phyloP scores from a whole-genome alignment of 2,113 vertebrate species.

The Colinus virginianus region DNA sequence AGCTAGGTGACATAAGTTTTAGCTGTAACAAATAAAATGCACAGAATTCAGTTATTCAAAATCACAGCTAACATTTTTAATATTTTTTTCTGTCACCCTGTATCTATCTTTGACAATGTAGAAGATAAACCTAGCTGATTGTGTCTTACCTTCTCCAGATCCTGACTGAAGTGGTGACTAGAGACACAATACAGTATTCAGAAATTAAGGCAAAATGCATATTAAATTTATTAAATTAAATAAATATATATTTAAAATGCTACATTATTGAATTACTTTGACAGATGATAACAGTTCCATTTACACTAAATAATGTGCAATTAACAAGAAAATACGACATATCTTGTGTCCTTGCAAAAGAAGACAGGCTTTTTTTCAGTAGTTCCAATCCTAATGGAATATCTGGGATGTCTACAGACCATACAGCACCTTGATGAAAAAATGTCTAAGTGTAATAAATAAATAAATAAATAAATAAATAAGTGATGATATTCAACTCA shows the following conservation, averaged over 20 bases:
- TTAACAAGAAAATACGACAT: background rate
- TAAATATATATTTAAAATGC: background rate
- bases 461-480: background rate
- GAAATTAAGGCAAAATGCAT: background rate
- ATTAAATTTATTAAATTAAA: background rate
- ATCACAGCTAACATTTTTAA: background rate
- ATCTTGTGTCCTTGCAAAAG: background rate
- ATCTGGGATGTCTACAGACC: background rate
- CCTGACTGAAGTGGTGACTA: background rate
- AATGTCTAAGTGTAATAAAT: background rate
- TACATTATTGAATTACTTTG: background rate
- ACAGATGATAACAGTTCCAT: background rate
- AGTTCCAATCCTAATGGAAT: background rate
- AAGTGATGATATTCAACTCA: background rate
- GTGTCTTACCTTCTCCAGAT: background rate
- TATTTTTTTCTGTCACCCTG: background rate
- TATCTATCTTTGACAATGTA: background rate
- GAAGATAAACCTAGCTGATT: background rate
- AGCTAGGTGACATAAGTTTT: background rate
- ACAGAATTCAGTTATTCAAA: background rate
- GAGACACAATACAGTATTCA: background rate
- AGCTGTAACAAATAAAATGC: background rate
- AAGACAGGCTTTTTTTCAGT: background rate
- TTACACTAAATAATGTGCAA: background rate
- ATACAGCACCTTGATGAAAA: slow-evolving; percentile 9